phyloP scores from a whole-genome alignment of 2,888 invertebrate species.

The Brassicogethes aeneus region DNA sequence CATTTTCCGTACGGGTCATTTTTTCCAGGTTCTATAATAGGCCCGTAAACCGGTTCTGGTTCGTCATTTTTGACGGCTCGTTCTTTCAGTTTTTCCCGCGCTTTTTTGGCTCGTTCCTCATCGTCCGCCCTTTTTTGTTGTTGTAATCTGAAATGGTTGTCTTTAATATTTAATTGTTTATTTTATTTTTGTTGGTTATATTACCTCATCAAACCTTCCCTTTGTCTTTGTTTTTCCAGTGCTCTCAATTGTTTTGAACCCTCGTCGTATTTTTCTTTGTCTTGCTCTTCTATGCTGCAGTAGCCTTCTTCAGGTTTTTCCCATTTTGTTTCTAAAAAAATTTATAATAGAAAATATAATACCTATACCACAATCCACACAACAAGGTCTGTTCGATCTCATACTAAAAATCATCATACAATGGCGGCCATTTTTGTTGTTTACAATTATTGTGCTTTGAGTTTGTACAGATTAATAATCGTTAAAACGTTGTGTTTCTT shows the following conservation, averaged over 20 bases:
- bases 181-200: not conserved
- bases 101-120: constrained; percentile 44
- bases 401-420: too few species aligned
- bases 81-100: constrained; percentile 42
- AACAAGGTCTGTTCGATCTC: too few species aligned
- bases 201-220: constrained; percentile 23
- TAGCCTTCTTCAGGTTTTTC: constrained; percentile 65
- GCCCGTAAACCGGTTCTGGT: constrained; percentile 37
- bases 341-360: constrained; percentile 4
- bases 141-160: constrained; percentile 20
- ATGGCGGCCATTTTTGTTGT: too few species aligned
- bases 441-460: too few species aligned
- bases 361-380: too few species aligned
- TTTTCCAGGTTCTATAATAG: constrained; percentile 52
- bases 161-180: too few species aligned
- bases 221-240: constrained; percentile 27
- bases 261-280: constrained; percentile 43
- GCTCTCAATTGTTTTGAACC: constrained; percentile 40
- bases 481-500: too few species aligned
- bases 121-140: constrained; percentile 40
- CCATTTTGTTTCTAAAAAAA: constrained; percentile 63
- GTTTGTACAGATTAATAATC: too few species aligned
- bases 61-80: constrained; percentile 31
- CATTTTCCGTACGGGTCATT: constrained; percentile 69
- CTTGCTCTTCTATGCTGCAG: constrained; percentile 57